phyloP scores from a whole-genome alignment of 1,140 invertebrate species.

The Drosophila truncata region DNA sequence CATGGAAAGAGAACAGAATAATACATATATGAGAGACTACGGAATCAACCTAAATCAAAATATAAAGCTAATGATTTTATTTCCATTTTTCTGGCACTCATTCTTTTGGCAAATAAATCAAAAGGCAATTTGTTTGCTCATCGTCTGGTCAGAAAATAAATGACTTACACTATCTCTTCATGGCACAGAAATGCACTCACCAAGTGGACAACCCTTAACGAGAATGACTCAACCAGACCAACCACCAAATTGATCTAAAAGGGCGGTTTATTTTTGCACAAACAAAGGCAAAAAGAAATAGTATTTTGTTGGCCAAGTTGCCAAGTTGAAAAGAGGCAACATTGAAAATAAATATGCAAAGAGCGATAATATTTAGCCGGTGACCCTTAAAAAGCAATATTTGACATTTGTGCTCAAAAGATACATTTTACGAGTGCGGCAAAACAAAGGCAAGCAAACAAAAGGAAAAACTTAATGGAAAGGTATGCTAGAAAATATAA shows the following conservation, averaged over 20 bases:
- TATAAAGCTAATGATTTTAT: conserved; percentile 29
- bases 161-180: conserved; percentile 18
- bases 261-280: conserved; percentile 42
- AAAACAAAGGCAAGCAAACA: conserved; percentile 3
- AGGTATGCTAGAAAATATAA: conserved; percentile 12
- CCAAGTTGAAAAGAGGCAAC: conserved; percentile 45
- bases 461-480: conserved; percentile 3
- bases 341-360: conserved; percentile 56
- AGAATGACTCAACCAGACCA: conserved; percentile 58
- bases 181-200: conserved; percentile 50
- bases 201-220: conserved; percentile 30
- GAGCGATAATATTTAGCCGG: conserved; percentile 60
- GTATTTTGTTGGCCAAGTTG: conserved; percentile 32
- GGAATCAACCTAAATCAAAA: conserved; percentile 44
- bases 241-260: conserved; percentile 38
- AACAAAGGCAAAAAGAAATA: conserved; percentile 19
- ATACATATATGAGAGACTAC: conserved; percentile 8
- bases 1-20: conserved; percentile 33
- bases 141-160: conserved; percentile 25
- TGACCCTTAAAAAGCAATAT: conserved; percentile 83
- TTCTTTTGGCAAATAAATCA: conserved; percentile 28
- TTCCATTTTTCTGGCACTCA: background rate
- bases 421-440: conserved; percentile 59
- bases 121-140: conserved; percentile 27
- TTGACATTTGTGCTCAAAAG: conserved; percentile 82